These are phyloP conservation scores for Sebastes taczanowskii DNA, from an alignment of 2,797 vertebrate species.

Conservation along the genomic window DNA sequence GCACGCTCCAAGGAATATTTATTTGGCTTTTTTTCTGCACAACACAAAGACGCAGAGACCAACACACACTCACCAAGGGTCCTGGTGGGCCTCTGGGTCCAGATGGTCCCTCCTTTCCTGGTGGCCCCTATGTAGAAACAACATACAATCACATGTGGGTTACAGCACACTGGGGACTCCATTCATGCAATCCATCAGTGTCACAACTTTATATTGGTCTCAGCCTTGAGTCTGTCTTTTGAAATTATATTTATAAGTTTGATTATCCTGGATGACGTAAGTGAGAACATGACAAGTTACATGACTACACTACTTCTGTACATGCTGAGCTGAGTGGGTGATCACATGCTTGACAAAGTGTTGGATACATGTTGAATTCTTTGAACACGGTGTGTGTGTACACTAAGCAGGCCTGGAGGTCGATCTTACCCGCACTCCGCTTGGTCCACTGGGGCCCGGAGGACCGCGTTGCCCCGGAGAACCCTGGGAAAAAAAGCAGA, in stretches of 20 bases:
- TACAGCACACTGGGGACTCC: slow-evolving; percentile 56
- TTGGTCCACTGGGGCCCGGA: slow-evolving; percentile 89
- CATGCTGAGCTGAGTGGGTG: slow-evolving; percentile 7
- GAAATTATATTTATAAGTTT: slow-evolving; percentile 16
- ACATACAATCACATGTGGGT: slow-evolving; percentile 62
- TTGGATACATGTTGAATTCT: slow-evolving; percentile 35
- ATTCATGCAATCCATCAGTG: slow-evolving; percentile 65
- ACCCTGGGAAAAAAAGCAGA: slow-evolving; percentile 84
- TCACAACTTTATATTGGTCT: slow-evolving; percentile 43
- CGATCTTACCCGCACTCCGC: slow-evolving; percentile 90
- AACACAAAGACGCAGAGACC: slow-evolving; percentile 37
- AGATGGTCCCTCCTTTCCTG: slow-evolving; percentile 94
- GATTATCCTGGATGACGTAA: slow-evolving; percentile 25
- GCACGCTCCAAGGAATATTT: slow-evolving; percentile 36
- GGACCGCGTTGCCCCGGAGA: slow-evolving; percentile 89
- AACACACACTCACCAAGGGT: slow-evolving; percentile 86
- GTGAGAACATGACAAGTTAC: slow-evolving; percentile 38
- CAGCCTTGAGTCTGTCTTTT: slow-evolving; percentile 28
- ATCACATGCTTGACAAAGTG: slow-evolving; percentile 34
- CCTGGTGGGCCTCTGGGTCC: slow-evolving; percentile 96
- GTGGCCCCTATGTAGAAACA: slow-evolving; percentile 88
- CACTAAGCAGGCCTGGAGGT: slow-evolving; percentile 22
- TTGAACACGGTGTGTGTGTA: slow-evolving; percentile 26
- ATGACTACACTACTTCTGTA: neutral
- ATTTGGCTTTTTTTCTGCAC: slow-evolving; percentile 24